Evolutionary conservation across 2,888 invertebrate species (phyloP).

Genomic region (Lycaena phlaeas): DNA sequence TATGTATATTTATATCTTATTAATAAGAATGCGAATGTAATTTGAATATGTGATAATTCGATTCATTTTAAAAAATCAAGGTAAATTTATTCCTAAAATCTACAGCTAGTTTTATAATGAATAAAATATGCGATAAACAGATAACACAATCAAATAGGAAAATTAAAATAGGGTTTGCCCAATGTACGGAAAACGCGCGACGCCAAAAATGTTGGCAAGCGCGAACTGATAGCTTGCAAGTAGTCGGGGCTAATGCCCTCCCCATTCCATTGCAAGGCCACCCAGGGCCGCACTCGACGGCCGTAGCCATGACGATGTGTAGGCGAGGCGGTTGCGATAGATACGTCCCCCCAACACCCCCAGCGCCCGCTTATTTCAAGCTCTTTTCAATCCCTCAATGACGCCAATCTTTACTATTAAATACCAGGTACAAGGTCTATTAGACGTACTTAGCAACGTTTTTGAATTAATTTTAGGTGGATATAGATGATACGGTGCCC

Average conservation of each 20-base stretch:
- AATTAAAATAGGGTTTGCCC: conserved; percentile 18
- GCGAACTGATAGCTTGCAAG: conserved; percentile 54
- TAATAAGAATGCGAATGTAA: no score
- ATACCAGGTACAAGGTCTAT: conserved; percentile 33
- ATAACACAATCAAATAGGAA: neutral
- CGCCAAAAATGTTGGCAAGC: conserved; percentile 52
- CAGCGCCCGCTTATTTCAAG: conserved; percentile 41
- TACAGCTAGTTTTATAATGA: neutral
- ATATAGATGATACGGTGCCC: no score
- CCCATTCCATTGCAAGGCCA: conserved; percentile 73
- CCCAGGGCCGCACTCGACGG: conserved; percentile 64
- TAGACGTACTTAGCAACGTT: neutral
- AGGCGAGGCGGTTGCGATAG: conserved; percentile 58
- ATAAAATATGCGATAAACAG: neutral
- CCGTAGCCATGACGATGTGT: conserved; percentile 57
- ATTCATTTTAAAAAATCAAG: no score
- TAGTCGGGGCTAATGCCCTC: conserved; percentile 71
- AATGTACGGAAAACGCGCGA: conserved; percentile 40
- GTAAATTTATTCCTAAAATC: no score
- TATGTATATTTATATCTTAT: no score
- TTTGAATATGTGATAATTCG: no score
- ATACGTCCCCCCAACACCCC: conserved; percentile 37
- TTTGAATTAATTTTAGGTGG: neutral
- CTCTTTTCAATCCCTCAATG: conserved; percentile 65
- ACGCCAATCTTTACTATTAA: conserved; percentile 55